Percentiles rank a stretch among this genome's conserved stretches.
Conservation (phyloP, 2,113 vertebrate species). For the Thalassarche chlororhynchos region DNA sequence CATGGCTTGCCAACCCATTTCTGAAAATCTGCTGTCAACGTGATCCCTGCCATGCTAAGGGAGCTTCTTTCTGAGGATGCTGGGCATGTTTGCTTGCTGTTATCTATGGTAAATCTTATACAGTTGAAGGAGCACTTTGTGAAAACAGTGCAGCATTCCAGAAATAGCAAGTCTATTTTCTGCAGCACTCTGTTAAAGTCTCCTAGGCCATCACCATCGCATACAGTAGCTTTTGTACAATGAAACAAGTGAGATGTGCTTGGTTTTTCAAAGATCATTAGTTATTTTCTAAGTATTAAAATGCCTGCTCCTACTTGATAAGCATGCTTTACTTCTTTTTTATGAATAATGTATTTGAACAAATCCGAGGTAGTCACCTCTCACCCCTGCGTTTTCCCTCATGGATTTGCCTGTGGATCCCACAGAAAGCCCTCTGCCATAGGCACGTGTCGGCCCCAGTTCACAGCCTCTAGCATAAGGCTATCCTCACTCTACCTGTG, state of each 20-base stretch:
- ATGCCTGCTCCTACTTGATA: neutral
- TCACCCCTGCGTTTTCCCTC: neutral
- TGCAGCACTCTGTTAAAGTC: neutral
- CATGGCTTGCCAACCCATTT: constrained; percentile 24
- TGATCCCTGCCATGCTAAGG: constrained; percentile 32
- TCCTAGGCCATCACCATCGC: neutral
- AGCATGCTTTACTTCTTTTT: neutral
- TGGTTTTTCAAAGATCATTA: neutral
- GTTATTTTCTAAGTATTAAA: neutral
- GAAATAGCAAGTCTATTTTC: constrained; percentile 51
- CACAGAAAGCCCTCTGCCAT: neutral
- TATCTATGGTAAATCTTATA: constrained; percentile 39
- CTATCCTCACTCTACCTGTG: neutral
- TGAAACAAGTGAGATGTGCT: neutral
- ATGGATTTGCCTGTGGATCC: neutral
- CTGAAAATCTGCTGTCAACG: constrained; percentile 44
- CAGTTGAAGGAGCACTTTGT: constrained; percentile 8
- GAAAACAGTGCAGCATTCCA: constrained; percentile 39
- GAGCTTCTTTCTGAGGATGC: constrained; percentile 18
- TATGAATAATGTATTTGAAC: neutral
- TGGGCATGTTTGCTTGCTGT: constrained; percentile 35
- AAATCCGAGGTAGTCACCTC: neutral
- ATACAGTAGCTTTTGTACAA: neutral
- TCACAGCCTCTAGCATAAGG: neutral
- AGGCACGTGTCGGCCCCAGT: accelerated